These are phyloP conservation scores for Apteryx mantelli DNA, from an alignment of 2,113 vertebrate genomes.

Conservation along the genomic window DNA sequence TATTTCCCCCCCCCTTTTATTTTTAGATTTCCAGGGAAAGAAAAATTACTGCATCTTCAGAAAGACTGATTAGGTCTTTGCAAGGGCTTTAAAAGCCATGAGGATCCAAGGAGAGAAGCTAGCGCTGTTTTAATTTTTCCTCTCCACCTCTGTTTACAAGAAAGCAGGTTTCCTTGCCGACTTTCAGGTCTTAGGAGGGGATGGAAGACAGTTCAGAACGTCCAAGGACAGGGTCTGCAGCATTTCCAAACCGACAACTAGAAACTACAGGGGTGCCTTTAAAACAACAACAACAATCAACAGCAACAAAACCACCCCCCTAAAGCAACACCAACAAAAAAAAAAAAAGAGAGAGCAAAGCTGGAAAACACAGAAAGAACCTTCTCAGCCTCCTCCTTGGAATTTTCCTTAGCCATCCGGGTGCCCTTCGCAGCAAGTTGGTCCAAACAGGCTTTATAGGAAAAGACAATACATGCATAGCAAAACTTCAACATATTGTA, in stretches of 20 bases:
- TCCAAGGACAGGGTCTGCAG: conserved; percentile 43
- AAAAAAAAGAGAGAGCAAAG: neutral
- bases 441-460: conserved; percentile 26
- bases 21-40: neutral
- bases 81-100: conserved; percentile 30
- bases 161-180: conserved; percentile 6
- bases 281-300: neutral
- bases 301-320: neutral
- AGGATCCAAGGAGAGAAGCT: conserved; percentile 32
- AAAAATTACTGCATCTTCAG: neutral
- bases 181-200: neutral
- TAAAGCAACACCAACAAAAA: neutral
- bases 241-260: neutral
- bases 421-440: neutral
- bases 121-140: neutral
- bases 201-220: neutral
- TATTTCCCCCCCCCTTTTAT: neutral
- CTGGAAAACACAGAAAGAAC: neutral
- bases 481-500: neutral
- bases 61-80: conserved; percentile 20
- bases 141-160: neutral
- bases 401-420: conserved; percentile 18
- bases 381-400: conserved; percentile 48
- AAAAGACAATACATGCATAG: conserved; percentile 44
- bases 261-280: conserved; percentile 40